Evolutionary conservation across 2,888 invertebrate genomes (phyloP).

Genomic region (Agriotes lineatus): DNA sequence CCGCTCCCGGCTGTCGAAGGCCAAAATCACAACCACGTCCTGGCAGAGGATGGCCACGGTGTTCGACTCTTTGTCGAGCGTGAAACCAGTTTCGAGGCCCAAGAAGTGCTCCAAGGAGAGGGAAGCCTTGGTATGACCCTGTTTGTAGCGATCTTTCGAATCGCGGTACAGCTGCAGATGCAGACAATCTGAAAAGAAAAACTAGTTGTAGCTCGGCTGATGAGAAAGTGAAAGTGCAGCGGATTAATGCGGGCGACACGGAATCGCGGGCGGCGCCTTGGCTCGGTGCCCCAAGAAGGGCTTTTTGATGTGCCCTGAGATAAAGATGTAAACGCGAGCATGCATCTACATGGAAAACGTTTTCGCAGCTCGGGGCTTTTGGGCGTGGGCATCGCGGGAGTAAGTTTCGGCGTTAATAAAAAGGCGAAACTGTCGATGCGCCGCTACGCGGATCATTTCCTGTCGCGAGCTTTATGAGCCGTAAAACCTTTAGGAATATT

Average conservation of each 20-base stretch:
- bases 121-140: conserved; percentile 89
- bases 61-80: conserved; percentile 90
- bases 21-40: conserved; percentile 86
- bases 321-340: too few species aligned
- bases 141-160: conserved; percentile 88
- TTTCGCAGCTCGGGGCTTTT: too few species aligned
- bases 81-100: conserved; percentile 89
- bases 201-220: conserved; percentile 24
- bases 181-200: conserved; percentile 83
- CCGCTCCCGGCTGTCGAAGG: conserved; percentile 88
- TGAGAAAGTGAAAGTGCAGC: conserved; percentile 26
- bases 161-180: conserved; percentile 91
- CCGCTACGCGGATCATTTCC: conserved; percentile 23
- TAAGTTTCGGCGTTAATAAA: conserved; percentile 15
- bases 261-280: conserved; percentile 15
- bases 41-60: conserved; percentile 92
- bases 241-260: conserved; percentile 24
- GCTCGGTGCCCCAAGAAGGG: too few species aligned
- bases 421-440: conserved; percentile 12
- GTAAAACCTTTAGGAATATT: conserved; percentile 33
- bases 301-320: too few species aligned
- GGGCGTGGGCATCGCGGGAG: background rate
- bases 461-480: conserved; percentile 27
- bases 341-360: too few species aligned
- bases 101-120: conserved; percentile 89